Evolutionary conservation across 2,797 vertebrate species (phyloP).

Genomic region (Pseudochaenichthys georgianus): DNA sequence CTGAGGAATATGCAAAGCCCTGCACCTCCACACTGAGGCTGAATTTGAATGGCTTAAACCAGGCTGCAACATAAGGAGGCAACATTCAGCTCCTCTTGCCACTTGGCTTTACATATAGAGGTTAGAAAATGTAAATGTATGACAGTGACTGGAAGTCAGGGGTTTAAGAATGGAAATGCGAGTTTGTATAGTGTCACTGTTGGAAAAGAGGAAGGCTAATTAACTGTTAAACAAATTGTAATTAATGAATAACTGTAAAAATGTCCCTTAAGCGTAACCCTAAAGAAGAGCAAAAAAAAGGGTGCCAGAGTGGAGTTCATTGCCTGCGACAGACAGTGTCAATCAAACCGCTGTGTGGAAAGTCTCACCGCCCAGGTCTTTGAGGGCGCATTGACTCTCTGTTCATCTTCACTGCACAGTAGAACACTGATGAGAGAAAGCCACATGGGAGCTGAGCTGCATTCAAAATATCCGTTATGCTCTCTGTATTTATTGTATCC

Average conservation of each 20-base stretch:
- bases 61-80: constrained; percentile 73
- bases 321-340: constrained; percentile 67
- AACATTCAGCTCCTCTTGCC: constrained; percentile 62
- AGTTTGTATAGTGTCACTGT: constrained; percentile 43
- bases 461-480: not conserved
- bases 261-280: not conserved
- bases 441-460: constrained; percentile 21
- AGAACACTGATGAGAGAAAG: constrained; percentile 14
- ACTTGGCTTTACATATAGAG: constrained; percentile 73
- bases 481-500: not conserved
- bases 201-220: constrained; percentile 24
- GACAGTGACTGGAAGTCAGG: constrained; percentile 47
- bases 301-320: constrained; percentile 54
- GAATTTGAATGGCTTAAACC: constrained; percentile 75
- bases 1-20: constrained; percentile 81
- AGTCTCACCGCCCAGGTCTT: constrained; percentile 64
- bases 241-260: constrained; percentile 34
- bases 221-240: constrained; percentile 40
- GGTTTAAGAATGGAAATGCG: constrained; percentile 57
- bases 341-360: constrained; percentile 71
- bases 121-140: constrained; percentile 68
- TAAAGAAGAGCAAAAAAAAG: not conserved
- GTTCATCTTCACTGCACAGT: constrained; percentile 65
- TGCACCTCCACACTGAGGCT: constrained; percentile 78
- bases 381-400: constrained; percentile 55